Evolutionary conservation across 2,888 invertebrate genomes (phyloP).

Genomic region (Trachelus iudaicus): DNA sequence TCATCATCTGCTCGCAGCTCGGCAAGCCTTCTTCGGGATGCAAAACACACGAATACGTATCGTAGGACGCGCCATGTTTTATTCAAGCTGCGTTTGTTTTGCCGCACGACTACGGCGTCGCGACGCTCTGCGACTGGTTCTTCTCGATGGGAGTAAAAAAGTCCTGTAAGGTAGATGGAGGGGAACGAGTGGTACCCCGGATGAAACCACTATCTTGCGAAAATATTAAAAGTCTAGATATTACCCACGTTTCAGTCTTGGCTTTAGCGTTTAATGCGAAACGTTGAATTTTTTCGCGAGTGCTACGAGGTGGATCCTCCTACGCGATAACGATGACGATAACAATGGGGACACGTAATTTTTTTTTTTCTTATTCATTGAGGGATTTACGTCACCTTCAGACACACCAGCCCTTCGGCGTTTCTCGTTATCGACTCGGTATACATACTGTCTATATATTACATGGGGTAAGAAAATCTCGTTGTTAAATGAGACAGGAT

Average conservation of each 20-base stretch:
- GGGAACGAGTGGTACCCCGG: neutral
- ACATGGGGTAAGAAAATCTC: neutral
- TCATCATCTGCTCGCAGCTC: neutral
- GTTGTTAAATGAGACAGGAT: neutral
- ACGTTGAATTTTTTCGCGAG: neutral
- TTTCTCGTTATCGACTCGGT: neutral
- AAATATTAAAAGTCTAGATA: neutral
- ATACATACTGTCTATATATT: neutral
- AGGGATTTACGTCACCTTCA: neutral
- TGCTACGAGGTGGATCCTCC: neutral
- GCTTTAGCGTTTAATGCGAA: neutral
- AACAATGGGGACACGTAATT: neutral
- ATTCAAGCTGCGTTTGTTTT: conserved; percentile 42
- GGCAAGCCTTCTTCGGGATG: conserved; percentile 28
- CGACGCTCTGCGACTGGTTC: neutral
- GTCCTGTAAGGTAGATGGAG: neutral
- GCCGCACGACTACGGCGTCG: conserved; percentile 4
- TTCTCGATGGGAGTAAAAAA: neutral
- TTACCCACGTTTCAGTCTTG: neutral
- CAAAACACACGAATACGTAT: conserved; percentile 37
- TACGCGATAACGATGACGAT: neutral
- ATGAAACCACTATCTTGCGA: neutral
- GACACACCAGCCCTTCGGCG: neutral
- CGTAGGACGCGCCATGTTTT: conserved; percentile 39
- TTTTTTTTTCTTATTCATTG: neutral